These are phyloP conservation scores for Catonia carolina DNA, from an alignment of 2,888 invertebrate species.

Conservation along the genomic window DNA sequence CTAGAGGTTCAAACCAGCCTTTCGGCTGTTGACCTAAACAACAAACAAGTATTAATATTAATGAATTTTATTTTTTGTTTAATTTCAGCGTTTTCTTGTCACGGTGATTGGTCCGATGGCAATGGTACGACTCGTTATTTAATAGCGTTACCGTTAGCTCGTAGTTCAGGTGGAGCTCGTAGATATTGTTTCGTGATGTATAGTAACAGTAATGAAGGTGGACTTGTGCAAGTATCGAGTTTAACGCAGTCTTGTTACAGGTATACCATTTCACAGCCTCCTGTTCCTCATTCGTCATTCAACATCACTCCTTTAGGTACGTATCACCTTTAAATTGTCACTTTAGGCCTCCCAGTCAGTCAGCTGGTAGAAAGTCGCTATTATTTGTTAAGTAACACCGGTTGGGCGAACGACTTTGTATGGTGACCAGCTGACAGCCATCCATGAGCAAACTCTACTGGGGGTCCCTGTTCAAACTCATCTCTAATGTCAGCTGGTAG, in stretches of 20 bases:
- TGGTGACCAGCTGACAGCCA: too few relatives aligned
- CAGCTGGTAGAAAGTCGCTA: too few relatives aligned
- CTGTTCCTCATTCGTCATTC: constrained; percentile 44
- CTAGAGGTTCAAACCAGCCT: too few relatives aligned
- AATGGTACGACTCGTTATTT: constrained; percentile 57
- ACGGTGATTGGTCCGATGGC: constrained; percentile 58
- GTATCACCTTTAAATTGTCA: constrained; percentile 26
- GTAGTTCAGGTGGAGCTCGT: constrained; percentile 47
- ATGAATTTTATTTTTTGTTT: too few relatives aligned
- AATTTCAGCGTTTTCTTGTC: constrained; percentile 60
- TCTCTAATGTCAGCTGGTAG: too few relatives aligned
- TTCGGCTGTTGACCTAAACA: too few relatives aligned
- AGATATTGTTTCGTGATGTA: constrained; percentile 54
- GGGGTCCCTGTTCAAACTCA: too few relatives aligned
- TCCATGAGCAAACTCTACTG: too few relatives aligned
- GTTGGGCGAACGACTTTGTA: too few relatives aligned
- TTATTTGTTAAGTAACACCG: too few relatives aligned
- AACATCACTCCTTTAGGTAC: constrained; percentile 62
- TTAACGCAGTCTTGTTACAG: constrained; percentile 54
- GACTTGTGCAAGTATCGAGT: constrained; percentile 41
- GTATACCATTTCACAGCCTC: constrained; percentile 41
- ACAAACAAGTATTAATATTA: too few relatives aligned
- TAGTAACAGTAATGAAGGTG: constrained; percentile 26
- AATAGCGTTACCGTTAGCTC: constrained; percentile 55
- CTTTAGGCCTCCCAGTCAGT: too few relatives aligned